Percentiles rank a stretch among this genome's conserved stretches.
Conservation (phyloP, 1,140 invertebrate genomes). For the Drosophila ficusphila region DNA sequence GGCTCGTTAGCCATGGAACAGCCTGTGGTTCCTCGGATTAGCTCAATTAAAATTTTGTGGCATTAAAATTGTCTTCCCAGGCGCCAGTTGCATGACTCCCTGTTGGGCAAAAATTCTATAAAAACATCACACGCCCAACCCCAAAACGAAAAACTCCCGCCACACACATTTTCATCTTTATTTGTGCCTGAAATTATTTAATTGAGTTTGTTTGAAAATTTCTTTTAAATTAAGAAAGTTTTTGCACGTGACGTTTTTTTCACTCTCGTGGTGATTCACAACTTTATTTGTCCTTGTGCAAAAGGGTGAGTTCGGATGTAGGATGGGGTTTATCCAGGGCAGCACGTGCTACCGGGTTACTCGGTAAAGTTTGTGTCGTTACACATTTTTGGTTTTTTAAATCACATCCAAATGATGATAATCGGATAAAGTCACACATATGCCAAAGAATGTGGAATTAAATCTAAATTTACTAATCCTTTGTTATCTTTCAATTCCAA, state of each 20-base stretch:
- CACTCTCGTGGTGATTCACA: slow-evolving; percentile 28
- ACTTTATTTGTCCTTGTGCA: slow-evolving; percentile 44
- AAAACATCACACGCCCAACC: slow-evolving; percentile 40
- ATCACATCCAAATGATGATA: slow-evolving; percentile 53
- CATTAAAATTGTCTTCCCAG: slow-evolving; percentile 65
- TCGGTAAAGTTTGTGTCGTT: slow-evolving; percentile 47
- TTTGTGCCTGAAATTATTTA: slow-evolving; percentile 78
- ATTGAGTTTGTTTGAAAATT: slow-evolving; percentile 82
- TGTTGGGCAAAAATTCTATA: slow-evolving; percentile 31
- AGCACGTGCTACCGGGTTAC: slow-evolving; percentile 68
- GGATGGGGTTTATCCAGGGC: slow-evolving; percentile 2
- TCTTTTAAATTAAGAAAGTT: slow-evolving; percentile 82
- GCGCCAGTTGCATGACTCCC: slow-evolving; percentile 19
- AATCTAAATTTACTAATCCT: too few relatives aligned
- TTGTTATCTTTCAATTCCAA: too few relatives aligned
- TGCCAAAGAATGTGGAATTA: not conserved
- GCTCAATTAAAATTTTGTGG: slow-evolving; percentile 80
- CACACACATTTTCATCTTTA: slow-evolving; percentile 66
- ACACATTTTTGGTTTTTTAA: slow-evolving; percentile 12
- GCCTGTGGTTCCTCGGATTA: slow-evolving; percentile 74
- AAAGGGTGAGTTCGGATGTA: slow-evolving; percentile 4
- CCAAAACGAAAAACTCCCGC: slow-evolving; percentile 7
- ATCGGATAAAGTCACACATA: slow-evolving; percentile 60
- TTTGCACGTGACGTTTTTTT: slow-evolving; percentile 72
- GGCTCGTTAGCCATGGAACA: slow-evolving; percentile 64